Percentiles rank a stretch among this genome's conserved stretches.
Evolutionary conservation across 2,797 vertebrate genomes (phyloP).

Genomic region (Podargus strigoides): DNA sequence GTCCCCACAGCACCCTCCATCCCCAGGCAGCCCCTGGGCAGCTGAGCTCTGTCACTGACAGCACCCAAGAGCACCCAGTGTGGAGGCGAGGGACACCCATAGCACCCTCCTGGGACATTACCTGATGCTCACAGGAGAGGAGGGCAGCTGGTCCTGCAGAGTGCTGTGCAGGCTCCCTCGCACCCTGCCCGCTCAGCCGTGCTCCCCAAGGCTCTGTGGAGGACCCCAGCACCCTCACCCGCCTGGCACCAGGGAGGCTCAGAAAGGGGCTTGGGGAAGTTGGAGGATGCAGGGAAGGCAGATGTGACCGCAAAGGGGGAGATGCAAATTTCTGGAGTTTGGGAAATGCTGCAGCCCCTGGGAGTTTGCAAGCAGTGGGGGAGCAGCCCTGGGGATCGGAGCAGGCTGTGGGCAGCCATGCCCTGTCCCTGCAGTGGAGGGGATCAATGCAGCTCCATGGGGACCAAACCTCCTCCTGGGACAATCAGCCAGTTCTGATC

Average conservation of each 20-base stretch:
- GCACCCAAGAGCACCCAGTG: not conserved
- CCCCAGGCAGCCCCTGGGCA: not conserved
- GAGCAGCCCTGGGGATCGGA: too few relatives aligned
- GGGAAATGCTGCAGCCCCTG: not conserved
- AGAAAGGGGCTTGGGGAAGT: not conserved
- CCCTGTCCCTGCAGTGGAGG: too few relatives aligned
- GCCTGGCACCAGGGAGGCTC: not conserved
- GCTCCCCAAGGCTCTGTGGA: not conserved
- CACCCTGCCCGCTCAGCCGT: not conserved
- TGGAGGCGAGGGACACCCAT: rapidly evolving
- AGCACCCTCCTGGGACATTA: not conserved
- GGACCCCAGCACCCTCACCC: not conserved
- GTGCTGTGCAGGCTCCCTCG: not conserved
- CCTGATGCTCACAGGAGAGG: not conserved
- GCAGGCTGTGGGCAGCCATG: not conserved
- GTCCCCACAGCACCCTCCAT: not conserved
- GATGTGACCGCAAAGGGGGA: not conserved
- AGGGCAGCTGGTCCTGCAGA: not conserved
- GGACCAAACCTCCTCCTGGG: not conserved
- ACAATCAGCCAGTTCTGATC: not conserved
- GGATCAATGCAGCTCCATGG: rapidly evolving
- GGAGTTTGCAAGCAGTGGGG: not conserved
- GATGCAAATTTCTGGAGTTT: not conserved
- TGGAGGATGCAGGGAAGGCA: not conserved
- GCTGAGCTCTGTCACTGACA: rapidly evolving